Conservation (phyloP, 2,797 vertebrate genomes). For the Harpagifer antarcticus region DNA sequence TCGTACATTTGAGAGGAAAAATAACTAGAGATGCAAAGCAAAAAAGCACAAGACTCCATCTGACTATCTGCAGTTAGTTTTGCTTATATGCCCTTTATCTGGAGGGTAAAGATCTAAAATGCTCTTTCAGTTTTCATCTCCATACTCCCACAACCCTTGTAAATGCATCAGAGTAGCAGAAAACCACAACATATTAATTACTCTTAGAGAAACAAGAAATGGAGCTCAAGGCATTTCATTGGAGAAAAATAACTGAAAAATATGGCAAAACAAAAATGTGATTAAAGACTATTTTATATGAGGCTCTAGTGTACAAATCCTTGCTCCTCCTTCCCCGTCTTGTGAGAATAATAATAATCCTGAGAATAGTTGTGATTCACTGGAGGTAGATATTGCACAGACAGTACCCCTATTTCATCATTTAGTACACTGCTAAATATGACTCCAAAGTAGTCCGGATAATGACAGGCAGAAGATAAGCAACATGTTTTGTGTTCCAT, state of each 20-base stretch:
- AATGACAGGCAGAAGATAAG: constrained; percentile 73
- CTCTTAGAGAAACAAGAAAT: constrained; percentile 59
- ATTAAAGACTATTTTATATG: constrained; percentile 59
- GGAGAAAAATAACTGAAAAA: constrained; percentile 45
- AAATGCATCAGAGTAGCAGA: constrained; percentile 72
- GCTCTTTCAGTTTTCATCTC: constrained; percentile 77
- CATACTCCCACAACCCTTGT: constrained; percentile 77
- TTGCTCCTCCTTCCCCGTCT: constrained; percentile 46
- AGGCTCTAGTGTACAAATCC: constrained; percentile 59
- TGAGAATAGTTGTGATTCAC: constrained; percentile 78
- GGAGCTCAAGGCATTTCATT: constrained; percentile 56
- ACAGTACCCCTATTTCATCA: constrained; percentile 85
- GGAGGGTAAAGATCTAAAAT: constrained; percentile 78
- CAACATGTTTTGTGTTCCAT: constrained; percentile 39
- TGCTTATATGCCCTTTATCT: constrained; percentile 76
- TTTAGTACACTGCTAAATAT: constrained; percentile 79
- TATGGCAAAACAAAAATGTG: constrained; percentile 49
- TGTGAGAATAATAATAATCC: constrained; percentile 75
- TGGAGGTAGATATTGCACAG: constrained; percentile 81
- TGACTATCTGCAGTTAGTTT: constrained; percentile 63
- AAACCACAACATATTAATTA: constrained; percentile 70
- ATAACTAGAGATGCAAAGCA: constrained; percentile 71
- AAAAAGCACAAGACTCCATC: constrained; percentile 73
- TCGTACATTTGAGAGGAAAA: constrained; percentile 74
- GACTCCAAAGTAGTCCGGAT: constrained; percentile 77